Conservation (phyloP, 1,140 invertebrate species). For the Drosophila baimaii region DNA sequence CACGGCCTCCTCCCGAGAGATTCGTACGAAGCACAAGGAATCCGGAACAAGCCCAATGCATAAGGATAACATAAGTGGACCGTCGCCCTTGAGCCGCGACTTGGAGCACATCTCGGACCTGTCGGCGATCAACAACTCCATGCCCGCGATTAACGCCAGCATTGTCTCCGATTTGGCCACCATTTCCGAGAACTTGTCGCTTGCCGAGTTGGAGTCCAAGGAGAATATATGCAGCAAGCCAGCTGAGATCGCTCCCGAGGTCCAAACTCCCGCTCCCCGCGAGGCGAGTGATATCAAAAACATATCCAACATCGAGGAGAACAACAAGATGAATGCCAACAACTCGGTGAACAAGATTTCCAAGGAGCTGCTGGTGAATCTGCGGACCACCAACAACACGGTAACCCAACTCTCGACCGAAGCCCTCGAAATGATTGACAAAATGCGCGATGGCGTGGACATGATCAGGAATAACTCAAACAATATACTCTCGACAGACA, state of each 20-base stretch:
- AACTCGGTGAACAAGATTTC: conserved; percentile 76
- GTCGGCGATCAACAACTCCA: conserved; percentile 88
- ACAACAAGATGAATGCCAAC: conserved; percentile 84
- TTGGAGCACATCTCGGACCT: conserved; percentile 86
- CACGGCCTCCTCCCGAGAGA: conserved; percentile 30
- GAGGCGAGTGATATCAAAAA: conserved; percentile 45
- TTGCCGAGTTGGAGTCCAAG: conserved; percentile 85
- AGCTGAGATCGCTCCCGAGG: conserved; percentile 17
- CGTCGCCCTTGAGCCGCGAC: conserved; percentile 85
- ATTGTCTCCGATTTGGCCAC: conserved; percentile 89
- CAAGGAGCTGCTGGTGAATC: conserved; percentile 74
- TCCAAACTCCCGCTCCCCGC: conserved; percentile 2
- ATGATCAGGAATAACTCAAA: conserved; percentile 91
- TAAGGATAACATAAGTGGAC: conserved; percentile 67
- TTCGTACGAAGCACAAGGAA: conserved; percentile 59
- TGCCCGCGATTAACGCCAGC: conserved; percentile 81
- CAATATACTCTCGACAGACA: conserved; percentile 89
- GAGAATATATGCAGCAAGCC: conserved; percentile 48
- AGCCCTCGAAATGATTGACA: conserved; percentile 87
- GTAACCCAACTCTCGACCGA: conserved; percentile 84
- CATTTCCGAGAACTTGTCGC: conserved; percentile 91
- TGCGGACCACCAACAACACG: conserved; percentile 51
- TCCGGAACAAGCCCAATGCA: conserved; percentile 54
- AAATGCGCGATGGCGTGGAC: conserved; percentile 88
- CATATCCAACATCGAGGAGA: conserved; percentile 79